Evolutionary conservation across 1,140 invertebrate genomes (phyloP).

Genomic region (Dreissena rostriformis): DNA sequence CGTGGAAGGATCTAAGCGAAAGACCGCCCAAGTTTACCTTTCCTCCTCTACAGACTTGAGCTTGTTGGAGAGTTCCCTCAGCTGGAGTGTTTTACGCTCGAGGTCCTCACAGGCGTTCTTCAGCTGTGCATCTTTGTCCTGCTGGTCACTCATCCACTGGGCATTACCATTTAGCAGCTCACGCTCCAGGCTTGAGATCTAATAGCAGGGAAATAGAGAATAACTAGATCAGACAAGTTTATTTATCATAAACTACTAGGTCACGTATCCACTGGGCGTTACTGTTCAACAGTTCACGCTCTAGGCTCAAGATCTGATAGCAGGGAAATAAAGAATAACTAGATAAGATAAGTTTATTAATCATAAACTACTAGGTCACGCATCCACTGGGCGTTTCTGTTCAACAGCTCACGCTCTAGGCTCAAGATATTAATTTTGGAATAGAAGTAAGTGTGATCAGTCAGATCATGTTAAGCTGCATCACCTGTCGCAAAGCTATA

Average conservation of each 20-base stretch:
- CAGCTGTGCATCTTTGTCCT: slow-evolving; percentile 69
- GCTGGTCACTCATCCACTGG: slow-evolving; percentile 69
- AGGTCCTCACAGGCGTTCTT: slow-evolving; percentile 66
- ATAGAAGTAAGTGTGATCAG: not conserved
- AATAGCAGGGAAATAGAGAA: not conserved
- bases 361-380: too few species aligned
- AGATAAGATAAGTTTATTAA: not conserved
- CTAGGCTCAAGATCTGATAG: slow-evolving; percentile 69
- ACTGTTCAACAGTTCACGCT: slow-evolving; percentile 71
- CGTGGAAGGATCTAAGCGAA: too few species aligned
- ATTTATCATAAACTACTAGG: slow-evolving; percentile 14
- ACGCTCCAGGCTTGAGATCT: slow-evolving; percentile 73
- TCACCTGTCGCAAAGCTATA: too few species aligned
- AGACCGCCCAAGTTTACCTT: too few species aligned
- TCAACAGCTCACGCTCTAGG: slow-evolving; percentile 71
- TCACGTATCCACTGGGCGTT: slow-evolving; percentile 70
- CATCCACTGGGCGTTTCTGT: slow-evolving; percentile 68
- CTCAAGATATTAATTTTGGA: slow-evolving; percentile 61
- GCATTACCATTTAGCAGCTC: slow-evolving; percentile 70
- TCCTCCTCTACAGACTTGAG: slow-evolving; percentile 56
- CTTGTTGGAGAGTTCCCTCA: slow-evolving; percentile 59
- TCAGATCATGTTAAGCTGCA: too few species aligned
- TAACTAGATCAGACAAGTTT: not conserved
- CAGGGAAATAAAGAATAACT: not conserved
- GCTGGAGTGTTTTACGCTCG: slow-evolving; percentile 61